Conservation (phyloP, 2,113 vertebrate species). For the Neomonachus schauinslandi region DNA sequence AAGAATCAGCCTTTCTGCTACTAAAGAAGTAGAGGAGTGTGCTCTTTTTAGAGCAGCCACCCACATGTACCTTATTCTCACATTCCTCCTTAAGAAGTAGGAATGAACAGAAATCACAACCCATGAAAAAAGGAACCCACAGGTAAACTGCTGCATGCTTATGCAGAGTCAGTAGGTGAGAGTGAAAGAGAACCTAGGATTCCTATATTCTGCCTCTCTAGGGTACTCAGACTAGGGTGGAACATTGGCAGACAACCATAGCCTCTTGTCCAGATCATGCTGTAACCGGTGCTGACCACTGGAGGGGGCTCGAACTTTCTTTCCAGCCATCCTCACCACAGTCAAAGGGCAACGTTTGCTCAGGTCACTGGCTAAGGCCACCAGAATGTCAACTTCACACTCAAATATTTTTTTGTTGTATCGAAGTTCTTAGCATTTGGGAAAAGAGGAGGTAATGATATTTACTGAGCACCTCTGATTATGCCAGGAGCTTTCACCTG, state of each 20-base stretch:
- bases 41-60: constrained; percentile 18
- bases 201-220: not conserved
- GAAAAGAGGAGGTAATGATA: not conserved
- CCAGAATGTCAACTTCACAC: not conserved
- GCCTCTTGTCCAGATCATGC: not conserved
- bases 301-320: constrained; percentile 57
- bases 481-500: not conserved
- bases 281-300: constrained; percentile 36
- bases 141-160: not conserved
- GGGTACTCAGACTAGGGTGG: too few species aligned
- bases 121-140: not conserved
- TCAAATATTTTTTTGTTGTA: not conserved
- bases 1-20: not conserved
- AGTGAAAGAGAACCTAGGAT: not conserved
- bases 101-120: constrained; percentile 4
- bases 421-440: not conserved
- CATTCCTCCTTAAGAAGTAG: constrained; percentile 15
- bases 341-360: not conserved
- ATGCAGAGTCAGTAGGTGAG: not conserved
- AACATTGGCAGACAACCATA: too few species aligned
- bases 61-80: not conserved
- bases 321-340: not conserved
- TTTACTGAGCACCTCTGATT: not conserved
- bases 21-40: not conserved
- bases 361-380: not conserved